phyloP scores from a whole-genome alignment of 2,113 vertebrate species.

The Laterallus jamaicensis region DNA sequence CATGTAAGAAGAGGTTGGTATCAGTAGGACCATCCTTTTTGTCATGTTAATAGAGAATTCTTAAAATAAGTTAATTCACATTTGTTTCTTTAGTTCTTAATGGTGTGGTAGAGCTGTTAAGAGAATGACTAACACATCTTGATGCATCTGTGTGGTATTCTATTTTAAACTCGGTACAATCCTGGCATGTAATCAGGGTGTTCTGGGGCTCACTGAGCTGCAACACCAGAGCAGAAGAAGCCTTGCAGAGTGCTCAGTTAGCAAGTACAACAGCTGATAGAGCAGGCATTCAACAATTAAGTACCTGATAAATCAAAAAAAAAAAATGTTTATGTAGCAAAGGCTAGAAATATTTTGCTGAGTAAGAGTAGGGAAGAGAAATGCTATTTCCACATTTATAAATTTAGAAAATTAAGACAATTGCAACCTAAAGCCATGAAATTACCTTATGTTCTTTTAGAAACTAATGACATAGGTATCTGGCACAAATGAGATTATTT shows the following conservation, averaged over 20 bases:
- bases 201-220: slow-evolving; percentile 28
- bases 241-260: neutral
- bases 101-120: neutral
- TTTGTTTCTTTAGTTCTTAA: slow-evolving; percentile 36
- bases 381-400: neutral
- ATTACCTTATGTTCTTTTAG: neutral
- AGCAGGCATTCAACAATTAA: neutral
- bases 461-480: neutral
- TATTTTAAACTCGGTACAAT: slow-evolving; percentile 43
- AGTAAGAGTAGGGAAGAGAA: neutral
- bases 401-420: neutral
- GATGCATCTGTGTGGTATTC: slow-evolving; percentile 31
- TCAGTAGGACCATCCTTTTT: slow-evolving; percentile 10
- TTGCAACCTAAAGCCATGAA: neutral
- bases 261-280: neutral
- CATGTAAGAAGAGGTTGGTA: neutral
- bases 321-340: neutral
- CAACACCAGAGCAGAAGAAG: neutral
- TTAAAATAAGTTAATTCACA: slow-evolving; percentile 60
- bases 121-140: slow-evolving; percentile 52
- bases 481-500: neutral
- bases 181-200: neutral
- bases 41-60: slow-evolving; percentile 22
- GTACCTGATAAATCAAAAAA: slow-evolving; percentile 9
- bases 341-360: neutral